Base-by-base conservation (phyloP, 1,140 invertebrate species). In the Triops longicaudatus region DNA sequence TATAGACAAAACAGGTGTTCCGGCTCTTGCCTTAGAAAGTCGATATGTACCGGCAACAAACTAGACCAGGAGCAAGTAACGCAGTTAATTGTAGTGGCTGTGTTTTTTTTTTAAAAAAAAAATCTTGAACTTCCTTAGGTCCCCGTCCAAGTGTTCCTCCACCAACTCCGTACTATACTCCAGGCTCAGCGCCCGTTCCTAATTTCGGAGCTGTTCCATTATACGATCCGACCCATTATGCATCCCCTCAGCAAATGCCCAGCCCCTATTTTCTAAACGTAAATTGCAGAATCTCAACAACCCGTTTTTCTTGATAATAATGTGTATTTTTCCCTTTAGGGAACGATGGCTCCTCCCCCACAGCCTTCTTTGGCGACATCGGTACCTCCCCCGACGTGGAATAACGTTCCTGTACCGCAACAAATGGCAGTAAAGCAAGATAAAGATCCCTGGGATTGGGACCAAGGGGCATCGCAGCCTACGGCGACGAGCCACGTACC, bases 381-480 rank as follows among this genome's bases (percentile, higher is more conserved):
- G 27, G 74, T 37, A 27, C 27, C 74, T 43, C n/a, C 31, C 17
- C 14, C 22, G 11, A 44, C 43, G 17, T 63, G 50, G 50, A 63
- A 63, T 14, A 3, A 63, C 22, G 50, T 22, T 63, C 22, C 14
- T 14, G 10, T 10, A 27, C 41, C 37, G 44, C 74, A 43, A 17
- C 74, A 75, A 75, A 22, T 22, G 14, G 42, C 28, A 41, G 26
- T 42, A 42, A 43, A 43, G 43, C n/a, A 43, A 9, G 63, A 43
- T 9, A 43, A 75, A 75, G 74, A 75, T 14, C 63, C 74, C 3
- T 75, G 74, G 74, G 42, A 75, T 26, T 75, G 74, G 74, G 74
- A 75, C 26, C 42, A 75, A 26, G 43, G 63, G 5, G 43, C 43
- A 2, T 9, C 50, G 10, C 50, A 63, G 17, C 50, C 14, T 5